A percentile compares a stretch with the other conserved stretches of the same genome.
Evolutionary conservation across 2,797 vertebrate species (phyloP).

Genomic region (Sebastes steindachneri): DNA sequence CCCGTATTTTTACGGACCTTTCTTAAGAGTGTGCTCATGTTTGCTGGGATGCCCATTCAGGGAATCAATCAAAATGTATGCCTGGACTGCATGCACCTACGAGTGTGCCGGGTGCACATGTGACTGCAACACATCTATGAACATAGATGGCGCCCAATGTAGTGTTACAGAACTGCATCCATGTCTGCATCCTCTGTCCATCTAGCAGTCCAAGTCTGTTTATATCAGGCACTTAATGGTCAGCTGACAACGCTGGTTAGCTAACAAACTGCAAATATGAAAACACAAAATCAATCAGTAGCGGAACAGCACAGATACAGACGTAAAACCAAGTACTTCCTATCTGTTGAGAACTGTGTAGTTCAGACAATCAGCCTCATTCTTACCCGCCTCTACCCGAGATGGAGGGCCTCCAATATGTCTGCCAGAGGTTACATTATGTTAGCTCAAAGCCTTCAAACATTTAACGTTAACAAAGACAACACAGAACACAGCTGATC

Average conservation of each 20-base stretch:
- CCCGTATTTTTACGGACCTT: too few species aligned
- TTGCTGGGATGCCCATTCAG: background rate
- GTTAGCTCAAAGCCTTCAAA: constrained; percentile 2
- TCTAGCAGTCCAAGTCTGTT: background rate
- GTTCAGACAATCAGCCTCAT: background rate
- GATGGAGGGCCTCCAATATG: background rate
- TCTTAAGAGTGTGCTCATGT: background rate
- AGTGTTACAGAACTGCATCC: background rate
- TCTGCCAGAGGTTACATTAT: constrained; percentile 4
- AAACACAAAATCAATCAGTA: background rate
- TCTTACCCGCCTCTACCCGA: background rate
- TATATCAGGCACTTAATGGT: background rate
- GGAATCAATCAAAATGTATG: background rate
- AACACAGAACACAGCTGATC: constrained; percentile 20
- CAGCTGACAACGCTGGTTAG: background rate
- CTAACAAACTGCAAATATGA: background rate
- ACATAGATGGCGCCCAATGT: background rate
- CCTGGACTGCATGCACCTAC: background rate
- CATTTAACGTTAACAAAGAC: constrained; percentile 17
- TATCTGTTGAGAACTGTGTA: background rate
- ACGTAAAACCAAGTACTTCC: background rate
- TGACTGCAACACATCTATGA: background rate
- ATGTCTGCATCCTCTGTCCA: background rate
- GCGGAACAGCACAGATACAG: background rate
- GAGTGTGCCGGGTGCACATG: background rate